These are phyloP conservation scores for Griposia aprilina DNA, from an alignment of 2,888 invertebrate genomes.

Conservation along the genomic window DNA sequence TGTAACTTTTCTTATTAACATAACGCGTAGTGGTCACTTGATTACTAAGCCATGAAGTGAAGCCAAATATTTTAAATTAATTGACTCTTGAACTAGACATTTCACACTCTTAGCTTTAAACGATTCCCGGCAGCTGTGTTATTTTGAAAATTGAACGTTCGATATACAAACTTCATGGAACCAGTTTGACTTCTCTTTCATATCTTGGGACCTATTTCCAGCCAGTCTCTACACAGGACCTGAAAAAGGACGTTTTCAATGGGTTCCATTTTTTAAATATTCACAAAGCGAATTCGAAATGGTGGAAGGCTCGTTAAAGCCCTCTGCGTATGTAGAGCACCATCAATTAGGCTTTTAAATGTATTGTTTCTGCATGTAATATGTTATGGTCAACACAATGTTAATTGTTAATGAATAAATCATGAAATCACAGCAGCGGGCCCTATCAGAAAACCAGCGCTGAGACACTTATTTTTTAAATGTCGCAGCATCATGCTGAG, in stretches of 20 bases:
- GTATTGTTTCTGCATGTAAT: too few relatives aligned
- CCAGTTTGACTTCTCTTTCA: slow-evolving; percentile 32
- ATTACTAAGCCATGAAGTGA: not conserved
- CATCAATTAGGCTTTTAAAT: slow-evolving; percentile 68
- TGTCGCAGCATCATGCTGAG: too few relatives aligned
- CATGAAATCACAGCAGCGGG: too few relatives aligned
- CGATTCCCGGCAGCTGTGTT: slow-evolving; percentile 35
- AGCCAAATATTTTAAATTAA: too few relatives aligned
- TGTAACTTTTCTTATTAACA: not conserved
- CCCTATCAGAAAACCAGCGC: too few relatives aligned
- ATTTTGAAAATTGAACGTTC: slow-evolving; percentile 25
- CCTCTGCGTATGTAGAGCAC: slow-evolving; percentile 71
- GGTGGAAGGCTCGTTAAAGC: slow-evolving; percentile 70
- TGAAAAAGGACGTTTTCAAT: slow-evolving; percentile 36
- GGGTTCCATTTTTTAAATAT: slow-evolving; percentile 52
- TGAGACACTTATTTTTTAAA: too few relatives aligned
- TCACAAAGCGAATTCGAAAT: slow-evolving; percentile 72
- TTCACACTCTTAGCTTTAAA: slow-evolving; percentile 1
- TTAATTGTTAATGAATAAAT: too few relatives aligned
- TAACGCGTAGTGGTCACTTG: not conserved
- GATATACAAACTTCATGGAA: slow-evolving; percentile 40
- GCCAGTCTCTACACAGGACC: slow-evolving; percentile 20
- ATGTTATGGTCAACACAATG: too few relatives aligned
- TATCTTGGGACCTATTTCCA: slow-evolving; percentile 34
- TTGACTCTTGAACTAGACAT: too few relatives aligned